phyloP scores from a whole-genome alignment of 35 echinoderm and acorn worm species.

The Amphiura filiformis region DNA sequence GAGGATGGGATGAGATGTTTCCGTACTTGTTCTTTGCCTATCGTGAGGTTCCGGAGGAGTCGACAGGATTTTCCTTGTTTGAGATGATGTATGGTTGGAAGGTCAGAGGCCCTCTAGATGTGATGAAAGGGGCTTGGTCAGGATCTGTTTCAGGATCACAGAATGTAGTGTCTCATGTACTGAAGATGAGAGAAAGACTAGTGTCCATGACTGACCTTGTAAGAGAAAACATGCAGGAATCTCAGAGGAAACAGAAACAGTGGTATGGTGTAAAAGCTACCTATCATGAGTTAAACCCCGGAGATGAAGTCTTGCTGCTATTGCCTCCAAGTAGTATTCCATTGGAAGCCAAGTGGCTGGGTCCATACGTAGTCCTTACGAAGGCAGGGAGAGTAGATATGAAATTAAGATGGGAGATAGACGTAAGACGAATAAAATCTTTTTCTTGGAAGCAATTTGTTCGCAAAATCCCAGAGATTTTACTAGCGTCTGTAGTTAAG shows the following conservation, averaged over 20 bases:
- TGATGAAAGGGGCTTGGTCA: constrained; percentile 69
- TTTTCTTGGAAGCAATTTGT: no score
- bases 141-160: constrained; percentile 15
- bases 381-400: constrained; percentile 30
- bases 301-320: constrained; percentile 59
- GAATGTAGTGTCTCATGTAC: constrained; percentile 45
- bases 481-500: no score
- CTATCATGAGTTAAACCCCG: constrained; percentile 16
- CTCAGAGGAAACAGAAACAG: constrained; percentile 16
- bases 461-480: no score
- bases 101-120: constrained; percentile 49
- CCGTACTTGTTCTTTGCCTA: constrained; percentile 34
- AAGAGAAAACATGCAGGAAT: constrained; percentile 28
- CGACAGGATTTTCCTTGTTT: constrained; percentile 53
- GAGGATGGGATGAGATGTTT: constrained; percentile 60
- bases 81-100: constrained; percentile 62
- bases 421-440: background rate
- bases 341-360: constrained; percentile 53
- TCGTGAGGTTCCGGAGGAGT: constrained; percentile 40
- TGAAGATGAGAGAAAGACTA: constrained; percentile 45
- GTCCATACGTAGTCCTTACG: constrained; percentile 28
- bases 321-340: constrained; percentile 32
- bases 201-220: constrained; percentile 29
- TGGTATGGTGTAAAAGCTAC: constrained; percentile 38
- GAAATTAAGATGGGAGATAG: constrained; percentile 10